phyloP scores from a whole-genome alignment of 2,888 invertebrate genomes.

The Vanessa cardui region DNA sequence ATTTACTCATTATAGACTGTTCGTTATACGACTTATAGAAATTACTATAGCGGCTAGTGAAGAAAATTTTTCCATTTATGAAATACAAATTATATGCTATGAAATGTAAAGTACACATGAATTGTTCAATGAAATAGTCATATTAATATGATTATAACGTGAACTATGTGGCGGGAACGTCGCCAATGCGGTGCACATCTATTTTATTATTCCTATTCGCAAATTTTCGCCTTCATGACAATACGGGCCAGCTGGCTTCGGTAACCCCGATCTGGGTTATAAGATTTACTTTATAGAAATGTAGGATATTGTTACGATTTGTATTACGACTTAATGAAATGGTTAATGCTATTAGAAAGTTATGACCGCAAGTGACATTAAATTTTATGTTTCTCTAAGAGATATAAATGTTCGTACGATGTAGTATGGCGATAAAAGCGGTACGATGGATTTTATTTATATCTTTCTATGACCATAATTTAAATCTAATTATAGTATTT shows the following conservation, averaged over 20 bases:
- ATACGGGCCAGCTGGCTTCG: constrained; percentile 24
- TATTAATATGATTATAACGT: constrained; percentile 32
- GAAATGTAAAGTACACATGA: constrained; percentile 5
- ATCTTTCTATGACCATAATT: no score
- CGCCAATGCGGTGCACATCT: constrained; percentile 22
- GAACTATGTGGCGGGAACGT: constrained; percentile 23
- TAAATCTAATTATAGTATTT: no score
- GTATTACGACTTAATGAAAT: not conserved
- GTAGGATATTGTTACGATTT: not conserved
- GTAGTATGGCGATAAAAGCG: no score
- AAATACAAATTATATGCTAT: not conserved
- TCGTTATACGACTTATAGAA: no score
- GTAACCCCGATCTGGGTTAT: constrained; percentile 20
- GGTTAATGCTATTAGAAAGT: not conserved
- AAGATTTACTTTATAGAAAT: constrained; percentile 20
- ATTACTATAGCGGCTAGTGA: no score
- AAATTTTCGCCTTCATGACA: constrained; percentile 25
- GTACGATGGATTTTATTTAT: no score
- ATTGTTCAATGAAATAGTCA: constrained; percentile 18
- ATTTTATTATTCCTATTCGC: constrained; percentile 22
- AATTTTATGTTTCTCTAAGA: no score
- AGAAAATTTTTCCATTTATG: no score
- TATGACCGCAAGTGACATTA: no score
- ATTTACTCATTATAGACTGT: no score
- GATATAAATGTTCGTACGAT: no score